Conservation (phyloP, 2,888 invertebrate species). For the Coleophora flavipennella region DNA sequence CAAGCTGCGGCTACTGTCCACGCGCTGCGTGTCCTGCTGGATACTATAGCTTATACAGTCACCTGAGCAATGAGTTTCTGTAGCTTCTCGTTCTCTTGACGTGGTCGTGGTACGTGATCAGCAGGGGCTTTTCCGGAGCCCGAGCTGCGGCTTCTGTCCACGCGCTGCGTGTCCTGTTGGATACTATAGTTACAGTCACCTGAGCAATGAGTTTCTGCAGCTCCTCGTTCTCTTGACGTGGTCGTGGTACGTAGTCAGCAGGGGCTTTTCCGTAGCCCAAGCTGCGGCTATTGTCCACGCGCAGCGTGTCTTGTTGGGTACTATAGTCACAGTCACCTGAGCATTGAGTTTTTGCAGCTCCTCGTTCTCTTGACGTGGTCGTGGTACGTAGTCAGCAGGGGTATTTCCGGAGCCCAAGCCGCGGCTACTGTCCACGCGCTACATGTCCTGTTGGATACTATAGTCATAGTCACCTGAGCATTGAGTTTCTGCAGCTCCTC, state of each 20-base stretch:
- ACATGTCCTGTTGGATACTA: too few species aligned
- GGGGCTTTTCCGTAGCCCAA: conserved; percentile 85
- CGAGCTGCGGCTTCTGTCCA: conserved; percentile 87
- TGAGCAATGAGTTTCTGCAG: conserved; percentile 94
- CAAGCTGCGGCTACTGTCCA: too few species aligned
- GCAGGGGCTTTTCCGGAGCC: conserved; percentile 89
- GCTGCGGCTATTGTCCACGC: conserved; percentile 89
- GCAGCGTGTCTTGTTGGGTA: conserved; percentile 89
- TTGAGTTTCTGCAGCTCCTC: conserved; percentile 97
- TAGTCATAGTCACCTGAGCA: conserved; percentile 84
- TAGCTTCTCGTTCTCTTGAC: conserved; percentile 96
- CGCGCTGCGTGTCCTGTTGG: conserved; percentile 89
- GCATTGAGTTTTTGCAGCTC: conserved; percentile 95
- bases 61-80: conserved; percentile 96
- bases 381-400: too few species aligned
- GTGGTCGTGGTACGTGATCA: conserved; percentile 93
- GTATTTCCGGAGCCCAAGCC: too few species aligned
- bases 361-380: conserved; percentile 97
- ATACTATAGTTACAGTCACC: conserved; percentile 89
- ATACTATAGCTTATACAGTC: too few species aligned
- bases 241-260: conserved; percentile 93
- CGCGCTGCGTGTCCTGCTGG: too few species aligned
- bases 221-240: conserved; percentile 97
- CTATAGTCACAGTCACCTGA: too few species aligned
- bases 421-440: too few species aligned